Evolutionary conservation across 1,140 invertebrate species (phyloP).

Genomic region (Leptinotarsa defecta): DNA sequence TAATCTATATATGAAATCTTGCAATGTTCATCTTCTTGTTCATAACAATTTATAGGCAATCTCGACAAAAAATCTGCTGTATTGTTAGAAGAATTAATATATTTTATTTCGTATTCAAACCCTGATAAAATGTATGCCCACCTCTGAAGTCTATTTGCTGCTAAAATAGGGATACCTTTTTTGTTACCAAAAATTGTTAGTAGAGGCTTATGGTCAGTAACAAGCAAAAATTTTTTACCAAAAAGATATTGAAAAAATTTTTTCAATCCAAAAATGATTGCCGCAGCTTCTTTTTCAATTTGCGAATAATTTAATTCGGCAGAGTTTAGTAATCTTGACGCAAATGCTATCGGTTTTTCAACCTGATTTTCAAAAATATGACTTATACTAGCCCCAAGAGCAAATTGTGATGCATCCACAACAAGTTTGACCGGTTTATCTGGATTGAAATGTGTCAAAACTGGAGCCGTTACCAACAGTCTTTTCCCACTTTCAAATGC

Average conservation of each 20-base stretch:
- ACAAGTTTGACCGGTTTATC: constrained; percentile 19
- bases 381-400: constrained; percentile 43
- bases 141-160: constrained; percentile 40
- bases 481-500: constrained; percentile 46
- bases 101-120: constrained; percentile 52
- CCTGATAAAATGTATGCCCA: constrained; percentile 47
- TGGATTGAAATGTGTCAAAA: constrained; percentile 44
- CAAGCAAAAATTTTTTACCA: constrained; percentile 58
- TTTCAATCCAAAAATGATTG: constrained; percentile 60
- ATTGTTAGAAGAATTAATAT: constrained; percentile 30
- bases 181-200: constrained; percentile 55
- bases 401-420: constrained; percentile 43
- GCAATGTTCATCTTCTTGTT: not conserved
- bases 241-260: constrained; percentile 61
- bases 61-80: constrained; percentile 47
- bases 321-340: constrained; percentile 55
- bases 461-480: constrained; percentile 40
- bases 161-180: constrained; percentile 40
- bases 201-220: constrained; percentile 61
- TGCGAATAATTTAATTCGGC: constrained; percentile 59
- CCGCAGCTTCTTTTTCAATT: constrained; percentile 62
- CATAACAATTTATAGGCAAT: constrained; percentile 33
- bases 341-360: constrained; percentile 56
- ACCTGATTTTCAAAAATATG: constrained; percentile 45
- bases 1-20: not conserved